Evolutionary conservation across 2,113 vertebrate genomes (phyloP).

Genomic region (Promerops cafer): DNA sequence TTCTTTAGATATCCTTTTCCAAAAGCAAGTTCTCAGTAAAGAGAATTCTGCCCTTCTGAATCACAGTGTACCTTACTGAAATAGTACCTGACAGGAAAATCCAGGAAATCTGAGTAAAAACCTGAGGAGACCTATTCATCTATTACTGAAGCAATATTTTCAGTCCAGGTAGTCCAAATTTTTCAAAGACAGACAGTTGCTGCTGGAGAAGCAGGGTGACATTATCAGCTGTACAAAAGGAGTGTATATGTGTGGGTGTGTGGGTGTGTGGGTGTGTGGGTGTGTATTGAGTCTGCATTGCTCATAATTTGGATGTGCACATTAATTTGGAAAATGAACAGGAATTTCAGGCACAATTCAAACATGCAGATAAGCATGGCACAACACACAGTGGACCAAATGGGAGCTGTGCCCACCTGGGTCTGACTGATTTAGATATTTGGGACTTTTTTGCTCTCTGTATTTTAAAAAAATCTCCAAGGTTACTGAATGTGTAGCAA

Average conservation of each 20-base stretch:
- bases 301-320: background rate
- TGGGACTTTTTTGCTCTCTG: background rate
- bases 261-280: too few relatives aligned
- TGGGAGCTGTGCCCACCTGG: background rate
- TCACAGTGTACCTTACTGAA: background rate
- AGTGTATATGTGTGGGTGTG: fast-evolving
- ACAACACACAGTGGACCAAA: fast-evolving
- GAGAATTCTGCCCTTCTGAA: background rate
- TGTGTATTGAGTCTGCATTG: too few relatives aligned
- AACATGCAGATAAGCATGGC: fast-evolving
- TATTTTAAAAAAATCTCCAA: background rate
- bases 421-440: background rate
- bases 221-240: background rate
- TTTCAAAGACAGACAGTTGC: background rate
- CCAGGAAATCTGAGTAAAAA: background rate
- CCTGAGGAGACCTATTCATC: background rate
- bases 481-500: background rate
- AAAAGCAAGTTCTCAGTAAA: background rate
- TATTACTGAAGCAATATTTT: background rate
- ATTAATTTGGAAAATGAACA: background rate
- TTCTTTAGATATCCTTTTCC: background rate
- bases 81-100: background rate
- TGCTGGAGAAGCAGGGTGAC: background rate
- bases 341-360: background rate
- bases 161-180: background rate